These are phyloP conservation scores for Blennius ocellaris DNA, from an alignment of 2,113 vertebrate genomes.

Conservation along the genomic window DNA sequence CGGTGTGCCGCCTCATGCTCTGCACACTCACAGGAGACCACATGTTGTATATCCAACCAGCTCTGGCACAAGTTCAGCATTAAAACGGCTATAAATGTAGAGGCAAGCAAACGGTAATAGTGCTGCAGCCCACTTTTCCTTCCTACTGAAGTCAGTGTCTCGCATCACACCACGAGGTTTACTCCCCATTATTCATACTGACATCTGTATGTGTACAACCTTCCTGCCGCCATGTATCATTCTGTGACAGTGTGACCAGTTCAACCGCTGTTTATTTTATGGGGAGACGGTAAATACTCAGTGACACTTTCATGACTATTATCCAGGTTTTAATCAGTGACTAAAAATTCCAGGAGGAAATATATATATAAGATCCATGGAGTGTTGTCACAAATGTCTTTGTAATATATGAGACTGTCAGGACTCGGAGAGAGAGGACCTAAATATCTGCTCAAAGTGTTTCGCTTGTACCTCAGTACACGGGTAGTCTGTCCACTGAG, in stretches of 20 bases:
- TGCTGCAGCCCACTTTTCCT: constrained; percentile 19
- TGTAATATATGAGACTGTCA: background rate
- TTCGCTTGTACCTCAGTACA: no score
- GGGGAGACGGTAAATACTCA: constrained; percentile 7
- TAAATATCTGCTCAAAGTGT: no score
- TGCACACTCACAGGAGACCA: constrained; percentile 5
- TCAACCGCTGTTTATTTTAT: constrained; percentile 7
- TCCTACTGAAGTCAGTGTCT: constrained; percentile 61
- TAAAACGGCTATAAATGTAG: constrained; percentile 12
- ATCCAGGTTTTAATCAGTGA: constrained; percentile 20
- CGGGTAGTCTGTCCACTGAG: no score
- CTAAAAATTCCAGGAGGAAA: constrained; percentile 5
- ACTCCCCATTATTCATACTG: constrained; percentile 49
- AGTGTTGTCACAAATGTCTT: background rate
- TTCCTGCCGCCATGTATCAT: background rate
- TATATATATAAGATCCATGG: constrained; percentile 4
- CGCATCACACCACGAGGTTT: constrained; percentile 44
- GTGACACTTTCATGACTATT: constrained; percentile 19
- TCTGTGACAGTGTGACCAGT: constrained; percentile 1
- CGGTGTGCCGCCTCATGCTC: background rate
- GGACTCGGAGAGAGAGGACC: no score
- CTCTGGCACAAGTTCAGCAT: background rate
- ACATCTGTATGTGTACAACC: constrained; percentile 11
- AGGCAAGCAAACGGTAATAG: constrained; percentile 18
- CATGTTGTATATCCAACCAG: background rate